A percentile compares a stretch with the other conserved stretches of the same genome.
phyloP scores from a whole-genome alignment of 2,888 invertebrate genomes.

The Melinaea menophilus region DNA sequence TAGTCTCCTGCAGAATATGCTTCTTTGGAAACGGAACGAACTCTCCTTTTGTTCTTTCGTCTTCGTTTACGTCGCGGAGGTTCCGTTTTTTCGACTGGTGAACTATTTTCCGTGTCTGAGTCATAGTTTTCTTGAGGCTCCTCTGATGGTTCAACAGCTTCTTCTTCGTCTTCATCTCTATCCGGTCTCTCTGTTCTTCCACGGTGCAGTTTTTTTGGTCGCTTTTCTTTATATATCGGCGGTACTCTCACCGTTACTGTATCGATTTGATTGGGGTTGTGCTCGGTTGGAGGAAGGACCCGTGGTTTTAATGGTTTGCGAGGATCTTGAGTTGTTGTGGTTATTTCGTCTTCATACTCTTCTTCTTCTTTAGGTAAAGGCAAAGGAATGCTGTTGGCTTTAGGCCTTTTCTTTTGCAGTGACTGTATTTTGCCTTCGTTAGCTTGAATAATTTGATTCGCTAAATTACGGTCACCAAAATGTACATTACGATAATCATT shows the following conservation, averaged over 20 bases:
- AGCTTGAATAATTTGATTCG: conserved; percentile 41
- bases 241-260: conserved; percentile 73
- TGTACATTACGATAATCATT: conserved; percentile 66
- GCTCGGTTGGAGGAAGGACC: conserved; percentile 70
- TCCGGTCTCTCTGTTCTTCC: conserved; percentile 46
- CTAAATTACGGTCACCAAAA: conserved; percentile 62
- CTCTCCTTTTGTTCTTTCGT: conserved; percentile 52
- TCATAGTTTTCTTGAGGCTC: conserved; percentile 40
- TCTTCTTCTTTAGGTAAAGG: conserved; percentile 43
- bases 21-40: conserved; percentile 46
- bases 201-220: conserved; percentile 66
- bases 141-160: conserved; percentile 27
- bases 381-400: conserved; percentile 44
- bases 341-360: conserved; percentile 57
- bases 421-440: conserved; percentile 47
- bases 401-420: conserved; percentile 44
- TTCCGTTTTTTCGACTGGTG: conserved; percentile 46
- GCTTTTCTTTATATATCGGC: conserved; percentile 67
- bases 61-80: conserved; percentile 51
- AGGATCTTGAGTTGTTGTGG: conserved; percentile 70
- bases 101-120: conserved; percentile 52
- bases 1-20: conserved; percentile 53
- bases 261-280: conserved; percentile 71
- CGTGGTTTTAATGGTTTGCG: conserved; percentile 58
- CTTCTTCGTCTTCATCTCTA: conserved; percentile 44